Conservation (phyloP, 2,888 invertebrate species). For the Trissoscelio sp. region DNA sequence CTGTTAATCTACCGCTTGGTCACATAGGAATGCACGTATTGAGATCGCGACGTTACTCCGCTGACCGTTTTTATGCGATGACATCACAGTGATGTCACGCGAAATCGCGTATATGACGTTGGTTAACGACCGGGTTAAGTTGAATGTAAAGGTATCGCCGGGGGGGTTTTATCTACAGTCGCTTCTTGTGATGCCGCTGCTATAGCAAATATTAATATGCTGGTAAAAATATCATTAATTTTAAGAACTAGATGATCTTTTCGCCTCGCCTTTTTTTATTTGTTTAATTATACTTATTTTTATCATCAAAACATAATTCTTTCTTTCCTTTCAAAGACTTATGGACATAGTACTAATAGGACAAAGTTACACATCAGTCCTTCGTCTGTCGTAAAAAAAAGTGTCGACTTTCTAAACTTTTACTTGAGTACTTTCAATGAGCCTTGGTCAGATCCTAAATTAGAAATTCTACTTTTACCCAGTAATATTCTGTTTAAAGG, state of each 20-base stretch:
- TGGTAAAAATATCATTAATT: not conserved
- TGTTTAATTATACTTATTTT: too few species aligned
- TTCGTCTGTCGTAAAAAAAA: not conserved
- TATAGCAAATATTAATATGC: constrained; percentile 8
- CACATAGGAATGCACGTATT: constrained; percentile 21
- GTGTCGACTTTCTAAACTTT: constrained; percentile 11
- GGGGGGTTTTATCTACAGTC: constrained; percentile 28
- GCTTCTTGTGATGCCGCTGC: not conserved
- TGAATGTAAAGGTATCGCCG: constrained; percentile 25
- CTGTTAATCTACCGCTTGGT: constrained; percentile 28
- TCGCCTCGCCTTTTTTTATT: too few species aligned
- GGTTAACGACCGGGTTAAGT: constrained; percentile 55
- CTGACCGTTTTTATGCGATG: constrained; percentile 54
- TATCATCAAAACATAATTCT: too few species aligned
- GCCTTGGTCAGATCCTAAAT: constrained; percentile 6
- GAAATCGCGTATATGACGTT: constrained; percentile 46
- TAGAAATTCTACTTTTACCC: constrained; percentile 1
- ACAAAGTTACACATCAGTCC: constrained; percentile 5
- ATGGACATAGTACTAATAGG: not conserved
- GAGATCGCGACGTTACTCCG: constrained; percentile 35
- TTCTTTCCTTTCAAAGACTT: not conserved
- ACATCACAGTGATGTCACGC: constrained; percentile 64
- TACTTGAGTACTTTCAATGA: not conserved
- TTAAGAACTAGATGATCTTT: too few species aligned
- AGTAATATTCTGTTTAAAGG: not conserved